These are phyloP conservation scores for Ostrea denselamellosa DNA, from an alignment of 1,140 invertebrate genomes.

Conservation along the genomic window DNA sequence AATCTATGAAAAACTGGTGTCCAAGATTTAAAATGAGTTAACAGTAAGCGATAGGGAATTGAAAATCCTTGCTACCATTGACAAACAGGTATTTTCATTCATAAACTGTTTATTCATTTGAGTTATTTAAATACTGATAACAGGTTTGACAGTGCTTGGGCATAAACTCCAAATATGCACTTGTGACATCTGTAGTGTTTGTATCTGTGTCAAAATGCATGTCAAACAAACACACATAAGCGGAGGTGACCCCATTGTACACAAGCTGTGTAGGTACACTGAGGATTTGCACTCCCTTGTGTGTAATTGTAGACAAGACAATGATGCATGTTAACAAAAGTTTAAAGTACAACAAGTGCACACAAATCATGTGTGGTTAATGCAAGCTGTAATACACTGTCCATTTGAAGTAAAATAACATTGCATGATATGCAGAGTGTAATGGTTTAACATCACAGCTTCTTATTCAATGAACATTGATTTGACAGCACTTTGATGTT, in stretches of 20 bases:
- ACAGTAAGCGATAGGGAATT: background rate
- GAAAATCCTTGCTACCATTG: background rate
- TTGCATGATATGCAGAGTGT: too few relatives aligned
- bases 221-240: background rate
- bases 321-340: background rate
- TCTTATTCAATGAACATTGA: too few relatives aligned
- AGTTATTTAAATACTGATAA: background rate
- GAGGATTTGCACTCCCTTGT: background rate
- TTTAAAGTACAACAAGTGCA: slow-evolving; percentile 16
- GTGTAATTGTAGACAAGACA: slow-evolving; percentile 10
- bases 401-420: too few relatives aligned
- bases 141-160: background rate
- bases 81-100: slow-evolving; percentile 12
- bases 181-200: background rate
- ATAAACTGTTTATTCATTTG: background rate
- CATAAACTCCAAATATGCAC: background rate
- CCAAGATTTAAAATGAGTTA: background rate
- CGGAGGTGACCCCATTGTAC: background rate
- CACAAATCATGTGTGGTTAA: too few relatives aligned
- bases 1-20: too few relatives aligned
- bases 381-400: too few relatives aligned
- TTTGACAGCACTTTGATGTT: too few relatives aligned
- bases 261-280: background rate
- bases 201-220: background rate
- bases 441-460: too few relatives aligned